Percentiles rank a stretch among this genome's conserved stretches.
Evolutionary conservation across 2,797 vertebrate species (phyloP).

Genomic region (Cephalopachus bancanus): DNA sequence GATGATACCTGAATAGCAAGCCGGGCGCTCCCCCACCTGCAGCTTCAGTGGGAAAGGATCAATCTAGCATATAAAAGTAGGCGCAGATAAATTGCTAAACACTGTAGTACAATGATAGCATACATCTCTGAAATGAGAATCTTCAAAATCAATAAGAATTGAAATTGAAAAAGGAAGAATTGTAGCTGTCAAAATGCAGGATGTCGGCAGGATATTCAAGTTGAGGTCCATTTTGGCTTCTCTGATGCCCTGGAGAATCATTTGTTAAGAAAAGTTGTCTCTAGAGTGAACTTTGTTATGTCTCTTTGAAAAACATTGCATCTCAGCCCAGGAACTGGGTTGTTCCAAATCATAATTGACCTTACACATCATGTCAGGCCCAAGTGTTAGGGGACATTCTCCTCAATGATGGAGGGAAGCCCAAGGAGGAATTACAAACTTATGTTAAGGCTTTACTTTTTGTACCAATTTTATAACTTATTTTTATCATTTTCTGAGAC

Average conservation of each 20-base stretch:
- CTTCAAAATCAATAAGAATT: slow-evolving; percentile 89
- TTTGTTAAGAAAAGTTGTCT: slow-evolving; percentile 75
- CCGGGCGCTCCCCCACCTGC: slow-evolving; percentile 49
- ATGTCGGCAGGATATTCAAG: not conserved
- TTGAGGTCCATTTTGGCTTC: not conserved
- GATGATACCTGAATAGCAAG: slow-evolving; percentile 79
- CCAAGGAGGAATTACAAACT: not conserved
- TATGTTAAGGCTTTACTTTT: not conserved
- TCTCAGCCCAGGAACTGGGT: slow-evolving; percentile 19
- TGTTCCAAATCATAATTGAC: slow-evolving; percentile 50
- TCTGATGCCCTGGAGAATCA: not conserved
- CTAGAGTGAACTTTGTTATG: slow-evolving; percentile 67
- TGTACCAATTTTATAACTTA: not conserved
- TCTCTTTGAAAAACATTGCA: slow-evolving; percentile 59
- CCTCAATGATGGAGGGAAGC: not conserved
- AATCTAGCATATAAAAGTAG: slow-evolving; percentile 85
- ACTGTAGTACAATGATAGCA: slow-evolving; percentile 85
- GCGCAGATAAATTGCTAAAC: slow-evolving; percentile 87
- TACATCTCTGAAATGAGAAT: slow-evolving; percentile 88
- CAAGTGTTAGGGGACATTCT: not conserved
- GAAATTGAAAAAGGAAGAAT: slow-evolving; percentile 88
- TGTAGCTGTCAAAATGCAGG: slow-evolving; percentile 81
- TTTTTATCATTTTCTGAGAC: not conserved
- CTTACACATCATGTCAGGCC: not conserved
- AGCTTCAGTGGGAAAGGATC: slow-evolving; percentile 80